A percentile compares a stretch with the other conserved stretches of the same genome.
Evolutionary conservation across 2,888 invertebrate species (phyloP).

Genomic region (Clusia tigrina): DNA sequence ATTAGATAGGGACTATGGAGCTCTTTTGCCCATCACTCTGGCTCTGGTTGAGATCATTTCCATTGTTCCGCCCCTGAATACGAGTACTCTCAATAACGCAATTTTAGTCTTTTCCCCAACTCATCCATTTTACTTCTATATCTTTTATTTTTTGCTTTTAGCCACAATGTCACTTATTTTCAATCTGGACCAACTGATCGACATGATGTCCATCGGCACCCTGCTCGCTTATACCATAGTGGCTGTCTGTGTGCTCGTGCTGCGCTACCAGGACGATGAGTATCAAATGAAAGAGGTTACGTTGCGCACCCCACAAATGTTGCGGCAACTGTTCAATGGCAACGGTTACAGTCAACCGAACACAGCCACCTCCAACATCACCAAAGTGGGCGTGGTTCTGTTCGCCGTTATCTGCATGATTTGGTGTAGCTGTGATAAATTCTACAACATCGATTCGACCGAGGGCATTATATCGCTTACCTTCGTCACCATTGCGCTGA

Average conservation of each 20-base stretch:
- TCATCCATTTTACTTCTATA: too few relatives aligned
- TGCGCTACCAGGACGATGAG: slow-evolving; percentile 72
- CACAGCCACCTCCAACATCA: slow-evolving; percentile 71
- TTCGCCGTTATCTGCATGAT: slow-evolving; percentile 67
- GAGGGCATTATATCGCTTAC: slow-evolving; percentile 64
- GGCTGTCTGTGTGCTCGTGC: slow-evolving; percentile 85
- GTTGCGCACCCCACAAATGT: slow-evolving; percentile 54
- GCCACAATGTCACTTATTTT: slow-evolving; percentile 88
- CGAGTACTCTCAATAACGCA: too few relatives aligned
- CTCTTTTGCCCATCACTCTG: not conserved
- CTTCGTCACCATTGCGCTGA: slow-evolving; percentile 66
- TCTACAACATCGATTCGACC: slow-evolving; percentile 38
- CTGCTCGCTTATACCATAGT: slow-evolving; percentile 91
- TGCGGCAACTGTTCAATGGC: slow-evolving; percentile 75
- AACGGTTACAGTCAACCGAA: slow-evolving; percentile 75
- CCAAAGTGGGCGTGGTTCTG: slow-evolving; percentile 69
- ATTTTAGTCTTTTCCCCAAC: too few relatives aligned
- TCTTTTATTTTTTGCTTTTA: too few relatives aligned
- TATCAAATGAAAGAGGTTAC: slow-evolving; percentile 57
- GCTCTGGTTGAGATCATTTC: slow-evolving; percentile 43
- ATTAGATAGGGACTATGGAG: too few relatives aligned
- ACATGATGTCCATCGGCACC: slow-evolving; percentile 96
- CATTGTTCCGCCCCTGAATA: slow-evolving; percentile 31
- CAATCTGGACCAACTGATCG: slow-evolving; percentile 87
- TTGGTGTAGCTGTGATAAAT: slow-evolving; percentile 51